Percentiles rank a stretch among this genome's conserved stretches.
These are phyloP conservation scores for Torymus tubicola DNA, from an alignment of 2,888 invertebrate species.

Conservation along the genomic window DNA sequence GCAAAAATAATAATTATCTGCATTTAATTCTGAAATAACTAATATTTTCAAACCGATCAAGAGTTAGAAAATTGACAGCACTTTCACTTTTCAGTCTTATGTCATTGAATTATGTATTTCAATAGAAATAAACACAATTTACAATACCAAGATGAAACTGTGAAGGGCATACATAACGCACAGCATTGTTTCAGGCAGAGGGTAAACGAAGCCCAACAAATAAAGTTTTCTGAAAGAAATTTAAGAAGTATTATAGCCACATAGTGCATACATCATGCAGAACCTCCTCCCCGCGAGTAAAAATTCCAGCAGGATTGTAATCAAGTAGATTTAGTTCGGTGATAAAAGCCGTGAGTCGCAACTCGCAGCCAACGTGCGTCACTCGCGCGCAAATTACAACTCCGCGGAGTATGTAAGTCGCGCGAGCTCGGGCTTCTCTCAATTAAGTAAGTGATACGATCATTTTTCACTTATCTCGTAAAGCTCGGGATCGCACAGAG, in stretches of 20 bases:
- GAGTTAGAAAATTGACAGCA: no score
- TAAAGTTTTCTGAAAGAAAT: not conserved
- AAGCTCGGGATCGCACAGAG: constrained; percentile 39
- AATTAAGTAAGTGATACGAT: constrained; percentile 59
- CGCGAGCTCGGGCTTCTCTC: constrained; percentile 33
- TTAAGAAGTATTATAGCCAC: not conserved
- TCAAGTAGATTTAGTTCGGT: constrained; percentile 51
- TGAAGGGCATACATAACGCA: no score
- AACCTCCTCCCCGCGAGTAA: not conserved
- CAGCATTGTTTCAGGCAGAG: no score
- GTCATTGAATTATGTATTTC: no score
- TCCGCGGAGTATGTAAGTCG: constrained; percentile 43
- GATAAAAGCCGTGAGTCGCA: constrained; percentile 33
- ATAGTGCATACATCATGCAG: no score
- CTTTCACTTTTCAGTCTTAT: no score
- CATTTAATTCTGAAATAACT: no score
- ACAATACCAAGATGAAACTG: no score
- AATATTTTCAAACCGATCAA: no score
- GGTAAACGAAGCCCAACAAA: not conserved
- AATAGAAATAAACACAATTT: no score
- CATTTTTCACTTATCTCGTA: constrained; percentile 60
- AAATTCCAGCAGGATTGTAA: constrained; percentile 26
- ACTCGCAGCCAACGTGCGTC: no score
- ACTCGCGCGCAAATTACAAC: constrained; percentile 50
- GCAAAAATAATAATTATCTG: no score